Evolutionary conservation across 53 echinoderm and acorn worm genomes (phyloP).

Genomic region (Arbacia lixula): DNA sequence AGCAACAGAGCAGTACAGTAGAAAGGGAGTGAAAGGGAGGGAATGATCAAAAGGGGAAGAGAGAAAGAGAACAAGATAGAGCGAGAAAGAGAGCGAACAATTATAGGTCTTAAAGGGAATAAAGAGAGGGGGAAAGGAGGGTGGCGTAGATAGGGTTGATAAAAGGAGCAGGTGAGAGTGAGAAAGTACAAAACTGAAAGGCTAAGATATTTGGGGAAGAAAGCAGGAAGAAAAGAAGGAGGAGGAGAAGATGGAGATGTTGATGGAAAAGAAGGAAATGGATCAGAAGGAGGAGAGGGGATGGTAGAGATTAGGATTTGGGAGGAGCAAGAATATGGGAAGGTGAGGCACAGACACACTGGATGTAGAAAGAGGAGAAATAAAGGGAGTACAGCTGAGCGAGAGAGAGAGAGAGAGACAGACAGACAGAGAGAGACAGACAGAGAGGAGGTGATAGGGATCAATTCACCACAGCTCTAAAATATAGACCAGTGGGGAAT

Average conservation of each 20-base stretch:
- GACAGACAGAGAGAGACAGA: background rate
- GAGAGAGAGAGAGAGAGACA: background rate
- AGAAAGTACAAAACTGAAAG: background rate
- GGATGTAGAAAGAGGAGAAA: background rate
- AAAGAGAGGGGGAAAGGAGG: background rate
- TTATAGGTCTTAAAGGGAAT: background rate
- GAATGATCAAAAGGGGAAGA: background rate
- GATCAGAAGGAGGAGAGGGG: no score
- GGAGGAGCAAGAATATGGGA: background rate
- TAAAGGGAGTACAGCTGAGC: background rate
- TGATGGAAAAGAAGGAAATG: no score
- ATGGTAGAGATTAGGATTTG: no score
- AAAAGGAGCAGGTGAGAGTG: background rate
- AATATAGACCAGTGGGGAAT: no score
- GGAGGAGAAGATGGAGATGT: background rate
- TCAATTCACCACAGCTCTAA: no score
- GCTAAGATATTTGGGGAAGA: background rate
- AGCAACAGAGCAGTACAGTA: no score
- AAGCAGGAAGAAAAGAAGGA: background rate
- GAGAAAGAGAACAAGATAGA: background rate
- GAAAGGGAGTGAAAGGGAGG: background rate
- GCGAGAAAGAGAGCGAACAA: background rate
- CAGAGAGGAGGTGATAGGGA: no score
- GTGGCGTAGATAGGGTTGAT: background rate
- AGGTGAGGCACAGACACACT: background rate